Evolutionary conservation across 1,140 invertebrate genomes (phyloP).

Genomic region (Spodoptera frugiperda): DNA sequence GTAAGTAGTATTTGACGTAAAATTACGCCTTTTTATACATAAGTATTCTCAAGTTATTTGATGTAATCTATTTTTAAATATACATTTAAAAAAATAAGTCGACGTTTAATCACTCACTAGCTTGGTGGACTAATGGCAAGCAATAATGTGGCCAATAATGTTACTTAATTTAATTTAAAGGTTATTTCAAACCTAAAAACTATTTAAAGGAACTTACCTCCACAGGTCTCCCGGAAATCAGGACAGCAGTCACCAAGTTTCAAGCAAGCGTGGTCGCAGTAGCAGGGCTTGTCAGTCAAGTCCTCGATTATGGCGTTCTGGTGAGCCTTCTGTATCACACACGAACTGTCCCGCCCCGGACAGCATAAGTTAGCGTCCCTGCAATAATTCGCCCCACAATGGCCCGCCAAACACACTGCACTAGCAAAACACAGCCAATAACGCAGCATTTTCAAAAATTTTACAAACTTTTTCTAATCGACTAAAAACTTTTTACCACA

Average conservation of each 20-base stretch:
- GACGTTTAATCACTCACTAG: no score
- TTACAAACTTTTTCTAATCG: background rate
- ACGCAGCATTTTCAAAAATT: constrained; percentile 68
- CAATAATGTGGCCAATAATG: no score
- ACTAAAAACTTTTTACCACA: background rate
- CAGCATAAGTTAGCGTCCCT: constrained; percentile 92
- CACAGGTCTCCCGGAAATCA: constrained; percentile 94
- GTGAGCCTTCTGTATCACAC: constrained; percentile 94
- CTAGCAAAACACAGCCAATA: constrained; percentile 73
- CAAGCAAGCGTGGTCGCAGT: constrained; percentile 95
- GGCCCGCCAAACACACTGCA: constrained; percentile 70
- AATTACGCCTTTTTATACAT: no score
- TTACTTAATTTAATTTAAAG: no score
- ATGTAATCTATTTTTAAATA: no score
- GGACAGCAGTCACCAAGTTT: constrained; percentile 94
- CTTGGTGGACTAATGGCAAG: no score
- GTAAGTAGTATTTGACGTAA: no score
- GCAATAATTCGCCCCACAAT: constrained; percentile 87
- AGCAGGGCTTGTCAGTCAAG: constrained; percentile 93
- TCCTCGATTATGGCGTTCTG: constrained; percentile 94
- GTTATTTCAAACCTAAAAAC: no score
- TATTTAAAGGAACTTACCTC: constrained; percentile 87
- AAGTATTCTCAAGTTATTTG: no score
- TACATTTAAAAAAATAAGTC: no score
- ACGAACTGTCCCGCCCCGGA: constrained; percentile 93